Evolutionary conservation across 2,113 vertebrate species (phyloP), one percentile per base, ranked within the genome.

Genomic region (Sitta europaea): DNA sequence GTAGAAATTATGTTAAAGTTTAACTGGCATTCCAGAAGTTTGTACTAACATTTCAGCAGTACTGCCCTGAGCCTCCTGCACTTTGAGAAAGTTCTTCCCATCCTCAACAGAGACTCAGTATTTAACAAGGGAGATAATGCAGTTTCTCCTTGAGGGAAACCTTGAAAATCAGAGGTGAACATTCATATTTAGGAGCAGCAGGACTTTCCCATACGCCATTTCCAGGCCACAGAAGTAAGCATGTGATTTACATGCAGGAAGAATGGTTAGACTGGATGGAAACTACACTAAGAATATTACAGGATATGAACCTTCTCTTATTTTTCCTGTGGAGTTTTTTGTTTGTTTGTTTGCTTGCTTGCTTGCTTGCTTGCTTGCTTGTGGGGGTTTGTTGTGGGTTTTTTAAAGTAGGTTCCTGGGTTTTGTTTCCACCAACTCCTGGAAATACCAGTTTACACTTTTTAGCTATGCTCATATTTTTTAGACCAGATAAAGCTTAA

Each of bases 71-170:
- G 24, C 2, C 5, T 63, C 45, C 42, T 65, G n/a, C 18, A 20
- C 15, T 38, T 45, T 36, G 13, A 53, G 22, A 12, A 65, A 55
- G 6, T 51, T 73, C 31, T 63, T 83, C 31, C 51, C 12, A 40
- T 40, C 29, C 22, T 21, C 28, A 71, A 4, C 1, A 53, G 28
- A 63, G 25, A 61, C 25, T 50, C 6, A 3, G 3, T 66, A 50
- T 58, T 74, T 48, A 77, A 55, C 0, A 0, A 66, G 14, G 5
- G 5, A 10, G 3, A 72, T 28, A 42, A 33, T 24, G 33, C 27
- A 59, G 1, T 57, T 77, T n/a, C 43, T n/a, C n/a, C n/a, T n/a
- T n/a, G n/a, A n/a, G n/a, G n/a, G n/a, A n/a, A n/a, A n/a, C n/a
- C n/a, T n/a, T n/a, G n/a, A 57, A 23, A n/a, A 78, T 3, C 9